Percentiles rank a stretch among this genome's conserved stretches.
phyloP scores from a whole-genome alignment of 2,113 vertebrate species.

The Eulemur macaco region DNA sequence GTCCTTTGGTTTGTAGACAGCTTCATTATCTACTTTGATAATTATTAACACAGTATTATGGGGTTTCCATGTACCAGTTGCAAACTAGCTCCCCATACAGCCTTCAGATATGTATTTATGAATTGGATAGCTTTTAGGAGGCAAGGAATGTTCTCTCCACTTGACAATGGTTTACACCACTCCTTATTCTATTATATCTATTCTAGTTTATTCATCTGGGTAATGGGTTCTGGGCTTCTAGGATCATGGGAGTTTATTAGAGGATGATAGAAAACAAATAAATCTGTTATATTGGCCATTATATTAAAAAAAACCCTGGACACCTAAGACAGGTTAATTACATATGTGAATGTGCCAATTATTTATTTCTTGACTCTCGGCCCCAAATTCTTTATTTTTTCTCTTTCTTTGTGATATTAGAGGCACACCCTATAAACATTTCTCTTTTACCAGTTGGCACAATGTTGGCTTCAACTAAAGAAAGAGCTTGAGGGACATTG shows the following conservation, averaged over 20 bases:
- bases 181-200: neutral
- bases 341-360: neutral
- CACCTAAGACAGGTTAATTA: neutral
- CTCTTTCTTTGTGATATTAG: neutral
- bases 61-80: neutral
- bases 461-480: neutral
- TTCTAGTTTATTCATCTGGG: neutral
- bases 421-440: neutral
- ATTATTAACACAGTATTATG: neutral
- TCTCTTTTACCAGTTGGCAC: neutral
- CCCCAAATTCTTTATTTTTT: neutral
- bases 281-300: neutral
- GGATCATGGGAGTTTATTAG: neutral
- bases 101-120: neutral
- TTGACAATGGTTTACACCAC: neutral
- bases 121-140: neutral
- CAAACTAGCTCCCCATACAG: neutral
- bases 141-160: neutral
- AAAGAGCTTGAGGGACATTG: neutral
- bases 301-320: neutral
- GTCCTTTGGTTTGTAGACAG: conserved; percentile 10
- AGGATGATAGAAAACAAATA: neutral
- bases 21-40: conserved; percentile 26
- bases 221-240: neutral
- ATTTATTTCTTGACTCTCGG: conserved; percentile 17